Percentiles rank a stretch among this genome's conserved stretches.
These are phyloP conservation scores for Sarcoramphus papa DNA, from an alignment of 2,797 vertebrate species.

Conservation along the genomic window DNA sequence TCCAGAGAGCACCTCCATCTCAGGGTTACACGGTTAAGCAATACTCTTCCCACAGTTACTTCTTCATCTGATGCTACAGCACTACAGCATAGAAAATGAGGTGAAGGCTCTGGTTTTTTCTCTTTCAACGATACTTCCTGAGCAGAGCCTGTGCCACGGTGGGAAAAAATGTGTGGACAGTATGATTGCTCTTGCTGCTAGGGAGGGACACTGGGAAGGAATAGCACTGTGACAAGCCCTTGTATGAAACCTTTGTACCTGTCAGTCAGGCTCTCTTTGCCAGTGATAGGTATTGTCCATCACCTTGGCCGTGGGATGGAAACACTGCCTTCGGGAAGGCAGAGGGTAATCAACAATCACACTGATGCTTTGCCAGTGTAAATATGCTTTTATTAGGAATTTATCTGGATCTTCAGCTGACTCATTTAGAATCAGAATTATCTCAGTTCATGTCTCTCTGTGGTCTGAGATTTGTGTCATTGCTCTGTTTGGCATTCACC, in stretches of 20 bases:
- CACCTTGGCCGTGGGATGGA: neutral
- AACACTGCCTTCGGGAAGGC: neutral
- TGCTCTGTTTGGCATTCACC: neutral
- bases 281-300: neutral
- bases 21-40: neutral
- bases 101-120: neutral
- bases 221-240: neutral
- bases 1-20: neutral
- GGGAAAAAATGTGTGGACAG: neutral
- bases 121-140: neutral
- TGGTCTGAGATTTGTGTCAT: neutral
- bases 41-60: neutral
- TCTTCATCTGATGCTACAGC: neutral
- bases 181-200: neutral
- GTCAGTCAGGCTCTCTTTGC: neutral
- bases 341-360: neutral
- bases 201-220: neutral
- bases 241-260: neutral
- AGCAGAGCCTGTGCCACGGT: neutral
- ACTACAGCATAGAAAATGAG: neutral
- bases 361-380: neutral
- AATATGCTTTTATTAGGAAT: neutral
- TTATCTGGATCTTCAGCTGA: neutral
- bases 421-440: neutral
- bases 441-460: neutral